Conservation (phyloP, 2,113 vertebrate species). For the Burhinus bistriatus region DNA sequence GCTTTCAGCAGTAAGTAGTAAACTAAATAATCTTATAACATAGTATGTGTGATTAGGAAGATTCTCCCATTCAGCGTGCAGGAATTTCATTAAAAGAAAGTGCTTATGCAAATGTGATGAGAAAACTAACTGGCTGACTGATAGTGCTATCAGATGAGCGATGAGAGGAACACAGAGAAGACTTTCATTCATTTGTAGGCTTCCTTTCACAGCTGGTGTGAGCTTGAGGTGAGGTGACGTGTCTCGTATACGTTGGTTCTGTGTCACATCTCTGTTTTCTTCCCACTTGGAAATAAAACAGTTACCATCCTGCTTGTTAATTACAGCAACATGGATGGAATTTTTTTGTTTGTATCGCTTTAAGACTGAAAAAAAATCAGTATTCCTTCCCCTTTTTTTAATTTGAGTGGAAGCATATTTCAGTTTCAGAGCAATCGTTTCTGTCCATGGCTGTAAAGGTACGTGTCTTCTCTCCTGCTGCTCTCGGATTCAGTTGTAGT, state of each 20-base stretch:
- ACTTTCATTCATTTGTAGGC: neutral
- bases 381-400: neutral
- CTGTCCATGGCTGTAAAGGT: neutral
- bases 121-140: neutral
- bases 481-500: accelerated
- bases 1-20: neutral
- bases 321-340: neutral
- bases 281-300: neutral
- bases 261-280: neutral
- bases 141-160: neutral
- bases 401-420: neutral
- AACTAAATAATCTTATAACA: neutral
- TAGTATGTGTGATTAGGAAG: neutral
- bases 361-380: neutral
- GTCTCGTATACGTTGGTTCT: neutral
- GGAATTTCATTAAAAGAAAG: neutral
- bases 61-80: neutral
- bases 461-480: neutral
- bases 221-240: neutral
- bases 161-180: neutral
- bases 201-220: neutral
- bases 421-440: neutral
- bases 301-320: neutral
- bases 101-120: neutral
- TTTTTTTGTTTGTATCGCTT: neutral